phyloP scores from a whole-genome alignment of 1,140 invertebrate species.

The Polypedilum pembai region DNA sequence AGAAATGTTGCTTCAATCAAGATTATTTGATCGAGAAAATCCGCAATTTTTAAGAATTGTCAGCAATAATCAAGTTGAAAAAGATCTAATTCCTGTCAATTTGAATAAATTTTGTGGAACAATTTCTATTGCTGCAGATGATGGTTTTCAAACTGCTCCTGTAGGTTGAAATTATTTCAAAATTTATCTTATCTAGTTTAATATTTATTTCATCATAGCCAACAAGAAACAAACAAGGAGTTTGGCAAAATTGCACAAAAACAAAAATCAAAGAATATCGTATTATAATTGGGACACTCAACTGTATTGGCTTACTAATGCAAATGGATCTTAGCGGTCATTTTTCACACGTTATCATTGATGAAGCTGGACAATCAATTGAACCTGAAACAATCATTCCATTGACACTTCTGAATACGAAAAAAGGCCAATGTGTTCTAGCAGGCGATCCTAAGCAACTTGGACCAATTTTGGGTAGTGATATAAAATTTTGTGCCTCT shows the following conservation, averaged over 20 bases:
- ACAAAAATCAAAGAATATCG: slow-evolving; percentile 61
- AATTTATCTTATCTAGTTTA: slow-evolving; percentile 40
- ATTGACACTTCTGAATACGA: slow-evolving; percentile 47
- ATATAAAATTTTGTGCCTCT: too few species aligned
- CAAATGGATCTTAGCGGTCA: slow-evolving; percentile 62
- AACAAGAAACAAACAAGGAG: not conserved
- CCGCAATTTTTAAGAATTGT: slow-evolving; percentile 57
- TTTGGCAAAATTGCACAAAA: slow-evolving; percentile 44
- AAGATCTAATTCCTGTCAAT: slow-evolving; percentile 51
- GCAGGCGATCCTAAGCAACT: slow-evolving; percentile 89
- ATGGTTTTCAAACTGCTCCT: slow-evolving; percentile 41
- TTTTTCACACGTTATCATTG: slow-evolving; percentile 72
- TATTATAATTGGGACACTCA: slow-evolving; percentile 75
- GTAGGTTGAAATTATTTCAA: slow-evolving; percentile 33
- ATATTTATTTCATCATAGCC: slow-evolving; percentile 35
- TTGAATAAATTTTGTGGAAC: slow-evolving; percentile 65
- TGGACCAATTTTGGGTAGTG: slow-evolving; percentile 62
- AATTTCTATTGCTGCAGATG: slow-evolving; percentile 46
- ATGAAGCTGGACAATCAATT: slow-evolving; percentile 75
- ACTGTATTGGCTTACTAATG: slow-evolving; percentile 60
- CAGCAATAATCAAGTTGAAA: slow-evolving; percentile 52
- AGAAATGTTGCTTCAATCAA: slow-evolving; percentile 54
- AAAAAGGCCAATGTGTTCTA: slow-evolving; percentile 63
- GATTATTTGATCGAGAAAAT: slow-evolving; percentile 51
- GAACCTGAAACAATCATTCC: slow-evolving; percentile 83